A percentile compares a stretch with the other conserved stretches of the same genome.
These are phyloP conservation scores for Ptychobarbus kaznakovi DNA, from an alignment of 2,797 vertebrate species.

Conservation along the genomic window DNA sequence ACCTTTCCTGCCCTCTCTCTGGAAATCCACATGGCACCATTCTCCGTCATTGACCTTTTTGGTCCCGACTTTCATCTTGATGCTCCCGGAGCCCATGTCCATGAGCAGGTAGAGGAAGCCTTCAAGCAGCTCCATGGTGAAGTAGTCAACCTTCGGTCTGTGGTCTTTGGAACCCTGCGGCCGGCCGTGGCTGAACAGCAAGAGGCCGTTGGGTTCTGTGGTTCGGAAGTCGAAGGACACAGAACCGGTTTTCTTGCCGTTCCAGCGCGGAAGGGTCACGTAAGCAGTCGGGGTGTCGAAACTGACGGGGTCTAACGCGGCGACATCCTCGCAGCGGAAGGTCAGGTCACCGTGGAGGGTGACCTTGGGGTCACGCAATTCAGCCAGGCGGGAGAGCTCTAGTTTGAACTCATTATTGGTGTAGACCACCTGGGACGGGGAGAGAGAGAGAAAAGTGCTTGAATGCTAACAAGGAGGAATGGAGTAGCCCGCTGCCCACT, in stretches of 20 bases:
- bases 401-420: constrained; percentile 97
- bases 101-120: constrained; percentile 91
- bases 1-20: constrained; percentile 91
- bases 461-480: constrained; percentile 48
- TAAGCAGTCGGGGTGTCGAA: constrained; percentile 86
- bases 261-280: constrained; percentile 88
- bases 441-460: constrained; percentile 33
- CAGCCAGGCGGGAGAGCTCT: constrained; percentile 91
- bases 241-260: constrained; percentile 88
- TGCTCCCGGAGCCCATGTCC: constrained; percentile 92
- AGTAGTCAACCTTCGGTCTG: constrained; percentile 84
- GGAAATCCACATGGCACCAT: constrained; percentile 96
- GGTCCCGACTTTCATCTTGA: constrained; percentile 87
- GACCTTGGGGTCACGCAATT: constrained; percentile 88
- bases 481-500: constrained; percentile 42
- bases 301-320: constrained; percentile 90
- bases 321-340: constrained; percentile 91
- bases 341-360: constrained; percentile 89
- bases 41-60: constrained; percentile 90
- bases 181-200: constrained; percentile 89
- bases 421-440: constrained; percentile 86
- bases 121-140: constrained; percentile 90
- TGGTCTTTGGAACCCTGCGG: constrained; percentile 73
- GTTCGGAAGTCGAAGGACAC: constrained; percentile 95
- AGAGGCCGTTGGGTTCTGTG: constrained; percentile 88